Conservation (phyloP, 2,113 vertebrate genomes). For the Zapornia atra region DNA sequence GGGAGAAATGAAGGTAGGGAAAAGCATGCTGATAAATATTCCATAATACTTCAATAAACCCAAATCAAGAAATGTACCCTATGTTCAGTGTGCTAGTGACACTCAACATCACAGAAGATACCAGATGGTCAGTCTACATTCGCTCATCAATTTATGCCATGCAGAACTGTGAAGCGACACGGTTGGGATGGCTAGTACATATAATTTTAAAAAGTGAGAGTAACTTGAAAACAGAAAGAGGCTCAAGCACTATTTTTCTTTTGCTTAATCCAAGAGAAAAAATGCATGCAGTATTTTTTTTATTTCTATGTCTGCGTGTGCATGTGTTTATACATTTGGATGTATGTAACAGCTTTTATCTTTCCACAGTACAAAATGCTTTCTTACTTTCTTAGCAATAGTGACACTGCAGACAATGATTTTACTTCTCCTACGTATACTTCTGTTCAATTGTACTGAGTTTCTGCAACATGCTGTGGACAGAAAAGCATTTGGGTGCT, state of each 20-base stretch:
- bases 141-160: background rate
- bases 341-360: background rate
- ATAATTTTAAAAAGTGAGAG: background rate
- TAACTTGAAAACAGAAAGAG: background rate
- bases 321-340: background rate
- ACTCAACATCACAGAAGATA: background rate
- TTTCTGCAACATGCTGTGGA: background rate
- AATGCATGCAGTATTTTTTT: background rate
- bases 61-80: slow-evolving; percentile 19
- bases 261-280: background rate
- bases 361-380: background rate
- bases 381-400: background rate
- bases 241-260: background rate
- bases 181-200: background rate
- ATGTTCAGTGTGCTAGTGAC: slow-evolving; percentile 24
- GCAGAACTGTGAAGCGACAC: background rate
- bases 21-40: slow-evolving; percentile 23
- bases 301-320: background rate
- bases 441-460: background rate
- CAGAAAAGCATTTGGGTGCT: background rate
- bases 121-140: background rate
- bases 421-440: background rate
- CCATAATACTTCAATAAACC: slow-evolving; percentile 29
- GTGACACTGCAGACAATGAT: background rate
- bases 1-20: background rate